phyloP scores from a whole-genome alignment of 2,888 invertebrate genomes.

The Stenoptilia bipunctidactyla region DNA sequence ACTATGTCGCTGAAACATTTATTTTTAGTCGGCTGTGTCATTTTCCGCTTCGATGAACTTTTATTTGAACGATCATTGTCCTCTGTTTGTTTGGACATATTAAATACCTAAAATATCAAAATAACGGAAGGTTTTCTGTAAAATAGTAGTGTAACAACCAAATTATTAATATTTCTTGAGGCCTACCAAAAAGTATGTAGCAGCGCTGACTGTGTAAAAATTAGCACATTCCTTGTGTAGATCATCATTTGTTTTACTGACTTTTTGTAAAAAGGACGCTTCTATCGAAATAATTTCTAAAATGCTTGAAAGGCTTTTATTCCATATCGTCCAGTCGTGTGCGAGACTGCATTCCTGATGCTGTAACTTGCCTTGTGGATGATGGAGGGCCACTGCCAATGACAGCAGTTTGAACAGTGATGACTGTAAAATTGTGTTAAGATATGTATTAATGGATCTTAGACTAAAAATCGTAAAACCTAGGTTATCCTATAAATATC shows the following conservation, averaged over 20 bases:
- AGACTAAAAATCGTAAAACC: no score
- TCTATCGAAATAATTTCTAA: constrained; percentile 48
- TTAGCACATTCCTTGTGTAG: not conserved
- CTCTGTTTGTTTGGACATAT: constrained; percentile 15
- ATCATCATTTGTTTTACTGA: not conserved
- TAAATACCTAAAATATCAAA: constrained; percentile 23
- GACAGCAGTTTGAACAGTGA: constrained; percentile 42
- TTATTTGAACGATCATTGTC: constrained; percentile 20
- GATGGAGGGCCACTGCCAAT: constrained; percentile 41
- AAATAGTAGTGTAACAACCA: no score
- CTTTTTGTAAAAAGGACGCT: constrained; percentile 31
- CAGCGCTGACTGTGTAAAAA: not conserved
- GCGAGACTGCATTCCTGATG: constrained; percentile 39
- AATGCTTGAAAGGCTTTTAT: constrained; percentile 39
- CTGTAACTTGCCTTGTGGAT: constrained; percentile 37
- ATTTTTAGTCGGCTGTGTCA: constrained; percentile 33
- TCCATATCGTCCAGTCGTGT: constrained; percentile 44
- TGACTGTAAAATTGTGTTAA: no score
- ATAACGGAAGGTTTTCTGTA: no score
- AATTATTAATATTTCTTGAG: no score
- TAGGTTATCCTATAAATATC: no score
- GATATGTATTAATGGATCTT: no score
- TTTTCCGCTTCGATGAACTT: constrained; percentile 35
- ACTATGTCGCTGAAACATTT: constrained; percentile 42
- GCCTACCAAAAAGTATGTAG: not conserved